Evolutionary conservation across 2,113 vertebrate species (phyloP), one percentile per base, ranked within the genome.

Genomic region (Glaucidium brasilianum): DNA sequence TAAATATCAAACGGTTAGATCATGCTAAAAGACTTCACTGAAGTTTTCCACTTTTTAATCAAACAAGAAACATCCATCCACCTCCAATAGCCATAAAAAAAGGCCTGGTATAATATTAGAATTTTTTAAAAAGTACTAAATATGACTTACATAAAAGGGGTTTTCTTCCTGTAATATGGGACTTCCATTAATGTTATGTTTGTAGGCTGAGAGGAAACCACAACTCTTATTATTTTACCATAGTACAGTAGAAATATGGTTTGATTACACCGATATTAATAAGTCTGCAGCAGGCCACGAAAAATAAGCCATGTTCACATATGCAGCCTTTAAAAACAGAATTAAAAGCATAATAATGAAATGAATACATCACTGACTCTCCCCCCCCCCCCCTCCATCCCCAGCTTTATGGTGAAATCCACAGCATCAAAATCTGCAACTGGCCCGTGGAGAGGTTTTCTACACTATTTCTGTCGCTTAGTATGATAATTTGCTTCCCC

Each of bases 1-100:
- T 94, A 96, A 96, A 92, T 95, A 96, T 96, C 96, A 97, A 97
- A 95, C 32, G 32, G 90, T 87, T 94, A 96, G 94, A 92, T 96
- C 94, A 29, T 7, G 23, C 77, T 85, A 81, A 26, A 90, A 80
- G 60, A 90, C 89, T 90, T 96, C 75, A 66, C 72, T 78, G 94
- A 95, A 96, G 69, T 37, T 93, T 71, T 56, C 18, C 49, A 75
- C 66, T 78, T 77, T 96, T 96, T 96, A 96, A 80, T 89, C 82
- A 92, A 77, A 91, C 68, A 85, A 77, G 52, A 59, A 90, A 75
- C 73, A 76, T 17, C 58, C 73, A 76, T 17, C 58, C 49, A 43
- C 8, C 52, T 92, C 45, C n/a, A 35, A 67, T 77, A 94, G 73
- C 49, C 79, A 55, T 34, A 39, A 15, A 12, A 71, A 63, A 64